A percentile compares a stretch with the other conserved stretches of the same genome.
These are phyloP conservation scores for Takifugu rubripes DNA, from an alignment of 2,797 vertebrate species.

Conservation along the genomic window DNA sequence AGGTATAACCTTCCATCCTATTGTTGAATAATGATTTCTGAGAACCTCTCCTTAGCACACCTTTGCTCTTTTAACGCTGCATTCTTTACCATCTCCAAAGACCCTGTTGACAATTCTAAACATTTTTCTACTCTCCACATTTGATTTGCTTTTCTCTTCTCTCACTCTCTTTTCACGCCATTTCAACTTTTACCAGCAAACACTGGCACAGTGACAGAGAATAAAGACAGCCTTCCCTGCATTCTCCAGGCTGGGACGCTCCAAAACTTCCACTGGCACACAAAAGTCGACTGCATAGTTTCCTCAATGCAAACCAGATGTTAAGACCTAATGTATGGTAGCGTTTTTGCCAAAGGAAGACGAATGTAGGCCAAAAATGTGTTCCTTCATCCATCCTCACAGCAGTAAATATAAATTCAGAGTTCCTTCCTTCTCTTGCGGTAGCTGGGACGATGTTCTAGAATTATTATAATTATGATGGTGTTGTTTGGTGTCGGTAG, in stretches of 20 bases:
- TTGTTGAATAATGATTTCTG: constrained; percentile 24
- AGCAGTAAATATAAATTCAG: constrained; percentile 64
- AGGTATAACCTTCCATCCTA: constrained; percentile 1
- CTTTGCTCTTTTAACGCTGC: constrained; percentile 27
- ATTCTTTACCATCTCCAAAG: constrained; percentile 30
- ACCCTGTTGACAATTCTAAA: constrained; percentile 27
- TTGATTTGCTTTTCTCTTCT: constrained; percentile 41
- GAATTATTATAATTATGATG: constrained; percentile 66
- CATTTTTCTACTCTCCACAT: neutral
- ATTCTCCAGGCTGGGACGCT: constrained; percentile 71
- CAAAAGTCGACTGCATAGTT: constrained; percentile 79
- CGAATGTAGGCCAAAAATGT: constrained; percentile 72
- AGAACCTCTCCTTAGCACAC: constrained; percentile 29
- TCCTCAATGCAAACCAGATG: constrained; percentile 83
- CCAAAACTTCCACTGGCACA: constrained; percentile 74
- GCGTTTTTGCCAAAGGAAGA: constrained; percentile 63
- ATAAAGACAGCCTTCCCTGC: constrained; percentile 51
- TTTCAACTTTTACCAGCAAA: constrained; percentile 68
- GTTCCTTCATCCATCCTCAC: constrained; percentile 54
- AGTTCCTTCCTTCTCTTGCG: constrained; percentile 50
- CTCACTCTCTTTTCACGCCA: constrained; percentile 46
- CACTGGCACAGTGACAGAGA: constrained; percentile 51
- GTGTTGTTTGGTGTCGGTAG: constrained; percentile 64
- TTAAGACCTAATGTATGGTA: constrained; percentile 79
- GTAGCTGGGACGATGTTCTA: constrained; percentile 53